These are phyloP conservation scores for Nothocercus nigrocapillus DNA, from an alignment of 2,113 vertebrate species.

Conservation along the genomic window DNA sequence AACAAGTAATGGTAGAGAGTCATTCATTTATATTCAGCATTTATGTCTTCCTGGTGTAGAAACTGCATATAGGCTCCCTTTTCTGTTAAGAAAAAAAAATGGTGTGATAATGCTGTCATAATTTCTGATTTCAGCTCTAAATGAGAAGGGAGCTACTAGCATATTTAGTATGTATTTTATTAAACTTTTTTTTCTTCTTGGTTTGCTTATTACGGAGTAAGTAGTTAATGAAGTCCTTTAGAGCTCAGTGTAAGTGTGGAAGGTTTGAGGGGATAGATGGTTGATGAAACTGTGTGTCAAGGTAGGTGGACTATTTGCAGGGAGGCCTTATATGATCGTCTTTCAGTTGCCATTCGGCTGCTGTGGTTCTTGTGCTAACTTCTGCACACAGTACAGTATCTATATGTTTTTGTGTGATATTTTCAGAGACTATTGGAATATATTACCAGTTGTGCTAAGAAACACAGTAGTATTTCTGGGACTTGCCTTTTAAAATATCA, in stretches of 20 bases:
- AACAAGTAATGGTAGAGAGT: too few relatives aligned
- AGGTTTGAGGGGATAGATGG: neutral
- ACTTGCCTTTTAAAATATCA: neutral
- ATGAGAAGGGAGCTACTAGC: neutral
- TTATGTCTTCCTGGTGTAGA: neutral
- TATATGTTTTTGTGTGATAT: neutral
- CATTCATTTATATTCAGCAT: neutral
- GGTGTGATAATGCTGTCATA: fast-evolving
- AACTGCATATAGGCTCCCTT: neutral
- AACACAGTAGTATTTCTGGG: neutral
- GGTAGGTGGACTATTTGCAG: neutral
- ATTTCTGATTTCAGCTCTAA: neutral
- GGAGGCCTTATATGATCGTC: fast-evolving
- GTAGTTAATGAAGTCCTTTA: neutral
- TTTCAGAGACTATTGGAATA: neutral
- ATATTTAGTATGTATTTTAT: neutral
- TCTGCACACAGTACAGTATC: neutral
- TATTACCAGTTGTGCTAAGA: neutral
- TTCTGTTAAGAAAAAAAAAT: neutral
- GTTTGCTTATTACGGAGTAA: neutral
- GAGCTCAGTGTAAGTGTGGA: fast-evolving
- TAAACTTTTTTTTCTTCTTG: neutral
- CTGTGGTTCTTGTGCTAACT: fast-evolving
- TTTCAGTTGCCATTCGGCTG: neutral
- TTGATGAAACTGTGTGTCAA: neutral